Evolutionary conservation across 2,797 vertebrate species (phyloP), one percentile per base, ranked within the genome.

Genomic region (Choloepus didactylus): DNA sequence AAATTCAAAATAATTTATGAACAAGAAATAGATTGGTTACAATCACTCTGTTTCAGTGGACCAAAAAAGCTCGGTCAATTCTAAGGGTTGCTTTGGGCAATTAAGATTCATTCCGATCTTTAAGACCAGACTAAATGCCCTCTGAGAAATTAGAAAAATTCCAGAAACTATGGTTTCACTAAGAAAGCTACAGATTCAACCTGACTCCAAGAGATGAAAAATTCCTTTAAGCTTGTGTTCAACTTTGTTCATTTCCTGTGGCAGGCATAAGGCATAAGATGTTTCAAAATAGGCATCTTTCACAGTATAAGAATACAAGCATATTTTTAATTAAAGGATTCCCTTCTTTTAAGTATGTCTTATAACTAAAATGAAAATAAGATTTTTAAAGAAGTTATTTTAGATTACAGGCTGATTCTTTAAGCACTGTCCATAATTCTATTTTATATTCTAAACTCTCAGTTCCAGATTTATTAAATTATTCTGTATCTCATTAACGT

Each of bases 401-500:
- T 88, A 69, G 80, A 84, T 88, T 87, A 89, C 4, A 54, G 35
- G 31, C n/a, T 86, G 29, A 80, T 91, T 93, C 49, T 95, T 83
- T 83, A 89, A 80, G 56, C 27, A 90, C 0, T 82, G 56, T 51
- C 89, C 62, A 73, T 87, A 96, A 94, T 72, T 93, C 83, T 96
- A 82, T 76, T 81, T 84, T 90, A 16, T 82, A 62, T 73, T 91
- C 79, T 89, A 86, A 93, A 88, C 86, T 81, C 80, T 93, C 73
- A 89, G 46, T 89, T 94, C 46, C 35, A 77, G 46, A 67, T 60
- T 80, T 87, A 73, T 35, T 93, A 94, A 92, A 67, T 80, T 87
- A 95, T 80, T 89, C 46, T 62, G 75, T 56, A 88, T 87, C 77
- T 87, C 72, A 96, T 93, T 94, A 96, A 84, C 81, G 35, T 93